Conservation (phyloP, 2,797 vertebrate species). For the Petrocephalus sullivani region DNA sequence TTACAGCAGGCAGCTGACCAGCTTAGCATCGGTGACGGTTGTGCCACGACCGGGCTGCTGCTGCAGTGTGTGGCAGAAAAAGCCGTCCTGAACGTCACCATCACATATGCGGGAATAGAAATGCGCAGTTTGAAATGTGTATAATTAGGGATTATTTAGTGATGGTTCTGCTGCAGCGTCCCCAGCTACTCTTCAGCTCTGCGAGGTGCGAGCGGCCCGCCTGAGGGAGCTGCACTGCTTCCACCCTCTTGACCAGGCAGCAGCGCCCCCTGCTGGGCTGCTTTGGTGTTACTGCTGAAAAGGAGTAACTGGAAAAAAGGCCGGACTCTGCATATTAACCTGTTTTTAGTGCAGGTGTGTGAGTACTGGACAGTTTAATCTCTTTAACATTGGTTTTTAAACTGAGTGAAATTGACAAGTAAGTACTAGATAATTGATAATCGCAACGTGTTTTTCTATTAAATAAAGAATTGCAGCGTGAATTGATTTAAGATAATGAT, state of each 20-base stretch:
- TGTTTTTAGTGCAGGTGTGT: background rate
- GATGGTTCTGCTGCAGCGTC: background rate
- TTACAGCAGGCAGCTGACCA: background rate
- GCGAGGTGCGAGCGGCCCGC: background rate
- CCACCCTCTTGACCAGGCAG: slow-evolving; percentile 31
- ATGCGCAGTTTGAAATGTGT: background rate
- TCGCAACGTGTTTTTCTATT: background rate
- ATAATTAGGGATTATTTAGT: slow-evolving; percentile 7
- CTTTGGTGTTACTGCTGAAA: slow-evolving; percentile 23
- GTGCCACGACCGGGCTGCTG: background rate
- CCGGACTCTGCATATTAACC: background rate
- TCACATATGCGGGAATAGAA: background rate
- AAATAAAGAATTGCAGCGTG: background rate
- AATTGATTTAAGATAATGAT: slow-evolving; percentile 15
- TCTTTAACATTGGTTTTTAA: background rate
- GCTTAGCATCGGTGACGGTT: background rate
- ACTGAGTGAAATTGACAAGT: background rate
- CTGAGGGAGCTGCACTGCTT: background rate
- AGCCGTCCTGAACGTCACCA: background rate
- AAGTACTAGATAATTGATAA: background rate
- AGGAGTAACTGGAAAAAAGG: background rate
- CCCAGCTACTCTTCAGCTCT: background rate
- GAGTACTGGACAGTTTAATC: background rate
- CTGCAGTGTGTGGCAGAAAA: background rate
- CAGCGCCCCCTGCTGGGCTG: slow-evolving; percentile 44